Evolutionary conservation across 2,797 vertebrate species (phyloP).

Genomic region (Pseudotriccus pelzelni): DNA sequence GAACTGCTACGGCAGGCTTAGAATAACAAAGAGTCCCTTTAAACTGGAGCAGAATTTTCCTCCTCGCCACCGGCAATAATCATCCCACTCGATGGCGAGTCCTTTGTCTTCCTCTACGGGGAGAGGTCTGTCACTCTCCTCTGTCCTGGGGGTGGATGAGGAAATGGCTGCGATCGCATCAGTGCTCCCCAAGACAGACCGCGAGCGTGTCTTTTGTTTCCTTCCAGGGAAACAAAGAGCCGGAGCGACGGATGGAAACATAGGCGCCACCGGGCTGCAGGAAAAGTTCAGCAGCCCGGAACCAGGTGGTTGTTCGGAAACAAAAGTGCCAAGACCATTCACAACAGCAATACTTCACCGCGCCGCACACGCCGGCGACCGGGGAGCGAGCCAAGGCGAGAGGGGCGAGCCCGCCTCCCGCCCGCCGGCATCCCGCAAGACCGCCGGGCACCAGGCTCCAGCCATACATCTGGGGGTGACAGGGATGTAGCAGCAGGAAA

Average conservation of each 20-base stretch:
- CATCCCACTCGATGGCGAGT: neutral
- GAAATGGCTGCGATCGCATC: neutral
- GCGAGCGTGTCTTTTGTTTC: slow-evolving; percentile 16
- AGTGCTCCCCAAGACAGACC: neutral
- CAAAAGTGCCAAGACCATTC: neutral
- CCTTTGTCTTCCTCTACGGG: neutral
- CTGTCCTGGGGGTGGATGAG: neutral
- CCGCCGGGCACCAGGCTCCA: fast-evolving
- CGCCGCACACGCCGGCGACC: neutral
- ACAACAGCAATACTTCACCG: neutral
- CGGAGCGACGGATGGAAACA: neutral
- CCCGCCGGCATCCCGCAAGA: neutral
- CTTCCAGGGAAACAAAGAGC: slow-evolving; percentile 45
- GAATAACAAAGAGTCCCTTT: slow-evolving; percentile 21
- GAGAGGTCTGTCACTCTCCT: neutral
- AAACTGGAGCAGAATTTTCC: neutral
- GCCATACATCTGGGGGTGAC: neutral
- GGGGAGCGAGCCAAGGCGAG: neutral
- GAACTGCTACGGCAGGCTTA: neutral
- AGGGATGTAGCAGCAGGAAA: neutral
- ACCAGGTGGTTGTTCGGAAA: neutral
- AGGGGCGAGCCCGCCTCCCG: neutral
- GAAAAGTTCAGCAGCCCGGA: slow-evolving; percentile 51
- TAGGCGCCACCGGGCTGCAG: neutral
- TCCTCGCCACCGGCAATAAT: neutral